phyloP scores from a whole-genome alignment of 64 coral and sea anemone species.

The Montipora efflorescens region DNA sequence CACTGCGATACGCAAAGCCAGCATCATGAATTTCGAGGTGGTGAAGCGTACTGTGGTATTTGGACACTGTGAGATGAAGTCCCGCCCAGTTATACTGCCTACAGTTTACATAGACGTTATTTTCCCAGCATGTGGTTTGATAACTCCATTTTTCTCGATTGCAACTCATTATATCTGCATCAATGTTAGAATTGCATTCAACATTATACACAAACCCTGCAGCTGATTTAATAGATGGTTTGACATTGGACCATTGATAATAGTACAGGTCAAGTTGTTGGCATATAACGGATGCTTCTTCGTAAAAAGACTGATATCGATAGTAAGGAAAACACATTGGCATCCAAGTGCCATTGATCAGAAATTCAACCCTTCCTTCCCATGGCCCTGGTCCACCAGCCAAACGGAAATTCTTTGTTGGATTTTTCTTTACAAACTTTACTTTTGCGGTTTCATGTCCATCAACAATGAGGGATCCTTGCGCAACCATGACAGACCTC shows the following conservation, averaged over 20 bases:
- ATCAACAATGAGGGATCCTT: conserved; percentile 41
- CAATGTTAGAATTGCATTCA: neutral
- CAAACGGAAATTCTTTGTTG: conserved; percentile 37
- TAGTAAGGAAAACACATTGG: conserved; percentile 36
- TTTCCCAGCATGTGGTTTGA: conserved; percentile 24
- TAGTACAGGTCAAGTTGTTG: conserved; percentile 50
- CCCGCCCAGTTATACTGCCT: conserved; percentile 64
- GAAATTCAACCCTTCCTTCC: conserved; percentile 73
- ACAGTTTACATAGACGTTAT: conserved; percentile 31
- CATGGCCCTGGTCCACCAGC: conserved; percentile 65
- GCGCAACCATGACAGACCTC: conserved; percentile 49
- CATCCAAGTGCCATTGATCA: conserved; percentile 59
- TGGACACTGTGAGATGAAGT: conserved; percentile 59
- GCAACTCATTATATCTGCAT: conserved; percentile 68
- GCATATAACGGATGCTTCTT: conserved; percentile 56
- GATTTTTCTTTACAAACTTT: conserved; percentile 17
- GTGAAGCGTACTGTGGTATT: conserved; percentile 43
- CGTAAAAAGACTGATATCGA: neutral
- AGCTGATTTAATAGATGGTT: neutral
- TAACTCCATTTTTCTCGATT: conserved; percentile 43
- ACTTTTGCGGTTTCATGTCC: conserved; percentile 39
- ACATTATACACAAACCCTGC: conserved; percentile 58
- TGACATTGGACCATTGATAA: neutral
- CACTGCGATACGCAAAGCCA: conserved; percentile 74
- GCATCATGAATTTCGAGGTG: conserved; percentile 69